Percentiles rank a stretch among this genome's conserved stretches.
Evolutionary conservation across 2,113 vertebrate species (phyloP).

Genomic region (Ranitomeya variabilis): DNA sequence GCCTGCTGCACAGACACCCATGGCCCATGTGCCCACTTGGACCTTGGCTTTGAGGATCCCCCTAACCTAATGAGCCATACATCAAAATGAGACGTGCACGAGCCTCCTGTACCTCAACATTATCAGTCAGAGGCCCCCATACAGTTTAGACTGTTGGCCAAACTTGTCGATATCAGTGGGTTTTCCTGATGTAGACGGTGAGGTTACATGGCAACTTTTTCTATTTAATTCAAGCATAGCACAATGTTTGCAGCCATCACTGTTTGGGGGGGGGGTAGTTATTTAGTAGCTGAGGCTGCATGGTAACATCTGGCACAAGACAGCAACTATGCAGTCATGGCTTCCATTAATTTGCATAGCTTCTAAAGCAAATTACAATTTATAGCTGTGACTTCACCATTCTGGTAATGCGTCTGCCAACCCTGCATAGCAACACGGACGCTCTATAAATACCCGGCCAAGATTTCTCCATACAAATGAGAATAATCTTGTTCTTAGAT

Average conservation of each 20-base stretch:
- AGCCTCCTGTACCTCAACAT: too few relatives aligned
- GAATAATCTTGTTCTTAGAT: background rate
- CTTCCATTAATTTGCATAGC: background rate
- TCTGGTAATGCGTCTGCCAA: background rate
- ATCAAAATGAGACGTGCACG: too few relatives aligned
- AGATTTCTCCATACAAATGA: background rate
- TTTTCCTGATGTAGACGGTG: too few relatives aligned
- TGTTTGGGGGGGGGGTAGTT: background rate
- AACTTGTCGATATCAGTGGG: too few relatives aligned
- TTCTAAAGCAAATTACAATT: background rate
- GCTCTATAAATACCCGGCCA: slow-evolving; percentile 3
- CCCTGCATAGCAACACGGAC: slow-evolving; percentile 22
- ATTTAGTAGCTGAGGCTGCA: background rate
- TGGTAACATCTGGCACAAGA: background rate
- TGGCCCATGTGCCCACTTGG: too few relatives aligned
- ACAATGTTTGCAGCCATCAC: background rate
- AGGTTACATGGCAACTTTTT: background rate
- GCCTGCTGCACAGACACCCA: too few relatives aligned
- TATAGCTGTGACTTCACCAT: background rate
- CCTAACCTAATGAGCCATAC: too few relatives aligned
- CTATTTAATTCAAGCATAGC: background rate
- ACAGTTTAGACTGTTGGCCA: too few relatives aligned
- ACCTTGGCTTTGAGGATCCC: too few relatives aligned
- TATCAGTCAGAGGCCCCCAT: too few relatives aligned
- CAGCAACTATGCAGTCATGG: background rate